These are phyloP conservation scores for Coelopa pilipes DNA, from an alignment of 2,888 invertebrate species.

Conservation along the genomic window DNA sequence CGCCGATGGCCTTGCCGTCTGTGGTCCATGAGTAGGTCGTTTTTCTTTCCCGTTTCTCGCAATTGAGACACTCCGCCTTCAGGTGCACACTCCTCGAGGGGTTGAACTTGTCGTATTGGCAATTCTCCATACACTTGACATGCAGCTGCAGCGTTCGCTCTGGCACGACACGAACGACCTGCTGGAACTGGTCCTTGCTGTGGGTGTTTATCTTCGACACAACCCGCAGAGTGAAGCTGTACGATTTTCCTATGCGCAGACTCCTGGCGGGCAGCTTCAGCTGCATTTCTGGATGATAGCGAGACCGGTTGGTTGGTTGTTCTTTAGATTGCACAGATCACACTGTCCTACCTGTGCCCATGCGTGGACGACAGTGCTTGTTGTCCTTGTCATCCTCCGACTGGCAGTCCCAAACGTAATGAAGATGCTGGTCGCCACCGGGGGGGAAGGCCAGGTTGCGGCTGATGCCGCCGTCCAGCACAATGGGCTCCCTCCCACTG, in stretches of 20 bases:
- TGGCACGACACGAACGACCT: constrained; percentile 40
- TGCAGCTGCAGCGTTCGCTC: constrained; percentile 38
- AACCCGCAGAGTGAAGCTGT: constrained; percentile 41
- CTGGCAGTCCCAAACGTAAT: constrained; percentile 48
- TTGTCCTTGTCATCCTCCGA: constrained; percentile 37
- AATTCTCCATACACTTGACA: constrained; percentile 49
- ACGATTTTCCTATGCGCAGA: constrained; percentile 37
- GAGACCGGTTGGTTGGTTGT: neutral
- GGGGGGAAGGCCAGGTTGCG: constrained; percentile 47
- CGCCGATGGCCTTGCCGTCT: constrained; percentile 21
- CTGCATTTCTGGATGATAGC: constrained; percentile 16
- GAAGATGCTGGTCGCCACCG: constrained; percentile 39
- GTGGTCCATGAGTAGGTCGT: constrained; percentile 33
- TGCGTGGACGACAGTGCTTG: constrained; percentile 35
- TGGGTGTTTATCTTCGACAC: constrained; percentile 45
- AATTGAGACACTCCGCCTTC: constrained; percentile 40
- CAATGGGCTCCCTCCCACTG: constrained; percentile 28
- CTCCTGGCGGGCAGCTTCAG: constrained; percentile 22
- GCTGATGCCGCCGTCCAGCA: constrained; percentile 47
- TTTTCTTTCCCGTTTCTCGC: neutral
- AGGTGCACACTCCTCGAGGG: constrained; percentile 45
- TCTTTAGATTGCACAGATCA: neutral
- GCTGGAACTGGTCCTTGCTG: constrained; percentile 32
- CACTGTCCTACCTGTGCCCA: constrained; percentile 41
- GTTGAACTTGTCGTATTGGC: constrained; percentile 41